These are phyloP conservation scores for Ormyrus labotus DNA, from an alignment of 2,888 invertebrate species.

Conservation along the genomic window DNA sequence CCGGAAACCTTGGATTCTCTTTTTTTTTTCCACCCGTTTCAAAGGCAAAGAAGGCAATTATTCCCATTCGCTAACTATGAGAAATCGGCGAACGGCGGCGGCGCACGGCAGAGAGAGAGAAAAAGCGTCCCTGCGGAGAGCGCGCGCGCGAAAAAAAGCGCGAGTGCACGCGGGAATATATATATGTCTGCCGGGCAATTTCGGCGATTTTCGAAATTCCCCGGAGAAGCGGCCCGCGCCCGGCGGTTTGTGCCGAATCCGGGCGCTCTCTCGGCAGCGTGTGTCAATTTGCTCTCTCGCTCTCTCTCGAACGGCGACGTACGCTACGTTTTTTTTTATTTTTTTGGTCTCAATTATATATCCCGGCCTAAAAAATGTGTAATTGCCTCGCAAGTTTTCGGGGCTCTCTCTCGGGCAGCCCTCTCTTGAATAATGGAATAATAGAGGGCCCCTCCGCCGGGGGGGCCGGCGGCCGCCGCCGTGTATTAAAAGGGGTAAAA, in stretches of 20 bases:
- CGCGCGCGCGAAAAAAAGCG: conserved; percentile 39
- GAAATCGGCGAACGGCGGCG: conserved; percentile 30
- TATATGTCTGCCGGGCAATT: conserved; percentile 33
- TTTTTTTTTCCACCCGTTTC: neutral
- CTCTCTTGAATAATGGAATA: conserved; percentile 25
- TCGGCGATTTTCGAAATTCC: conserved; percentile 69
- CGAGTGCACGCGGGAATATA: neutral
- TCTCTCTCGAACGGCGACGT: too few relatives aligned
- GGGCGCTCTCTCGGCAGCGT: neutral
- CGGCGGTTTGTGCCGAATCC: neutral
- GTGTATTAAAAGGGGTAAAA: conserved; percentile 49
- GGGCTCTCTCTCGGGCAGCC: neutral
- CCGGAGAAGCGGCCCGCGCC: conserved; percentile 68
- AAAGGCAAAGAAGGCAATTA: conserved; percentile 2
- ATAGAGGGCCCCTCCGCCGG: neutral
- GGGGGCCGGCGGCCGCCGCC: neutral
- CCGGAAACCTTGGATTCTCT: conserved; percentile 10
- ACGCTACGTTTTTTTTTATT: neutral
- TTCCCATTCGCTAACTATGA: conserved; percentile 14
- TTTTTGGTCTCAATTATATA: conserved; percentile 51
- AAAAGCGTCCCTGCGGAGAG: conserved; percentile 45
- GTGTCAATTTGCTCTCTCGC: conserved; percentile 29
- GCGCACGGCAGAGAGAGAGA: conserved; percentile 17
- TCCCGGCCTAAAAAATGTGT: conserved; percentile 31
- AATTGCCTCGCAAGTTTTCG: conserved; percentile 41